phyloP scores from a whole-genome alignment of 2,888 invertebrate genomes.

The Syrphus vitripennis region DNA sequence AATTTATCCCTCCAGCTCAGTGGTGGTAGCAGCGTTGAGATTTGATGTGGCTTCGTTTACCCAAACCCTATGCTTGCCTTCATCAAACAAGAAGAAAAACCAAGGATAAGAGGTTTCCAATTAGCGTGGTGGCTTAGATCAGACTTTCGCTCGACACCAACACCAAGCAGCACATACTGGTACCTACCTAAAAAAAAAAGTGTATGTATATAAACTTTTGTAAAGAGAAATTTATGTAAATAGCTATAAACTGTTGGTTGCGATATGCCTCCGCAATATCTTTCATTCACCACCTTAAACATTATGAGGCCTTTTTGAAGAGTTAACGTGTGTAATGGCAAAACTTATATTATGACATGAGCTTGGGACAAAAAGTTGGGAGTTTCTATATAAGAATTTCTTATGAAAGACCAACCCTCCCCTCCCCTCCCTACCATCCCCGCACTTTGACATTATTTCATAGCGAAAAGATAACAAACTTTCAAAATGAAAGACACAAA shows the following conservation, averaged over 20 bases:
- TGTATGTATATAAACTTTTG: too few species aligned
- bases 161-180: slow-evolving; percentile 20
- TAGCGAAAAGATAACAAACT: slow-evolving; percentile 44
- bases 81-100: slow-evolving; percentile 25
- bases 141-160: slow-evolving; percentile 50
- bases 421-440: neutral
- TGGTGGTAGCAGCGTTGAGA: slow-evolving; percentile 35
- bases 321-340: slow-evolving; percentile 51
- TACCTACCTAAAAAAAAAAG: neutral
- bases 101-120: slow-evolving; percentile 70
- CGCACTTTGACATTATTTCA: neutral
- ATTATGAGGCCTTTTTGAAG: slow-evolving; percentile 24
- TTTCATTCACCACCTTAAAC: neutral
- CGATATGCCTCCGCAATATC: neutral
- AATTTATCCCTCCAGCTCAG: slow-evolving; percentile 60
- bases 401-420: neutral
- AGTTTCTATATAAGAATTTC: neutral
- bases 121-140: slow-evolving; percentile 69
- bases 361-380: neutral
- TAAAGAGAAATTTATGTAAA: slow-evolving; percentile 64
- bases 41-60: slow-evolving; percentile 56
- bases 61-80: neutral
- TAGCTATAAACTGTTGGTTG: slow-evolving; percentile 28
- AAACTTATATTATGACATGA: slow-evolving; percentile 37
- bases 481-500: slow-evolving; percentile 31